Percentiles rank a stretch among this genome's conserved stretches.
Conservation (phyloP, 2,888 invertebrate species). For the Osmoderma eremita region DNA sequence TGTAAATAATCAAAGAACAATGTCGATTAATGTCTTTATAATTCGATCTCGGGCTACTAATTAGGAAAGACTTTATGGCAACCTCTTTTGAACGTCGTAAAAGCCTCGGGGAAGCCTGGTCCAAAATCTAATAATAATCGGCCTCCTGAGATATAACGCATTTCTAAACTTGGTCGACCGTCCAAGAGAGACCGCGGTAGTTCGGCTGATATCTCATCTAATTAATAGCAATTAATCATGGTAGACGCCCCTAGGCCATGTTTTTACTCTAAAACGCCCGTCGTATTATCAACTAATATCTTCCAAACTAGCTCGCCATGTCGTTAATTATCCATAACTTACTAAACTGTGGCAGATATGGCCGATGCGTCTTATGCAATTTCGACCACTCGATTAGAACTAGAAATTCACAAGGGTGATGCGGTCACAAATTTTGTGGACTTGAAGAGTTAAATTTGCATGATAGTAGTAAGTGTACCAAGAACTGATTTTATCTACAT, state of each 20-base stretch:
- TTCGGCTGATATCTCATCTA: slow-evolving; percentile 49
- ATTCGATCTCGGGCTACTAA: slow-evolving; percentile 41
- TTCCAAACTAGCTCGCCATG: slow-evolving; percentile 48
- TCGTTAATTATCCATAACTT: slow-evolving; percentile 49
- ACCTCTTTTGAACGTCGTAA: slow-evolving; percentile 40
- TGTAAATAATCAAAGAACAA: slow-evolving; percentile 38
- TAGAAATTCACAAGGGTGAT: slow-evolving; percentile 34
- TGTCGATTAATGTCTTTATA: slow-evolving; percentile 42
- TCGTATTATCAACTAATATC: slow-evolving; percentile 53
- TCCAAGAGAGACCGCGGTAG: slow-evolving; percentile 38
- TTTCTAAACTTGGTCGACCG: slow-evolving; percentile 48
- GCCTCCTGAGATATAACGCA: slow-evolving; percentile 48
- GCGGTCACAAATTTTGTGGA: neutral
- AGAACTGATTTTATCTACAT: too few species aligned
- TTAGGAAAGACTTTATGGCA: slow-evolving; percentile 40
- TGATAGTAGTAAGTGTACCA: too few species aligned
- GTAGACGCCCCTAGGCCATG: slow-evolving; percentile 48
- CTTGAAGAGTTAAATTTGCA: too few species aligned
- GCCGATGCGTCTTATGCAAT: slow-evolving; percentile 44
- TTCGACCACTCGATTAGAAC: slow-evolving; percentile 27
- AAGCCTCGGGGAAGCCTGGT: slow-evolving; percentile 41
- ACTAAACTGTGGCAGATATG: slow-evolving; percentile 47
- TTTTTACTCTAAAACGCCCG: slow-evolving; percentile 49
- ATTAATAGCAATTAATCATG: slow-evolving; percentile 55
- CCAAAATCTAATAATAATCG: slow-evolving; percentile 50